Evolutionary conservation across 37 sponge, comb jelly and placozoan species (phyloP).

Genomic region (Theonella swinhoei): DNA sequence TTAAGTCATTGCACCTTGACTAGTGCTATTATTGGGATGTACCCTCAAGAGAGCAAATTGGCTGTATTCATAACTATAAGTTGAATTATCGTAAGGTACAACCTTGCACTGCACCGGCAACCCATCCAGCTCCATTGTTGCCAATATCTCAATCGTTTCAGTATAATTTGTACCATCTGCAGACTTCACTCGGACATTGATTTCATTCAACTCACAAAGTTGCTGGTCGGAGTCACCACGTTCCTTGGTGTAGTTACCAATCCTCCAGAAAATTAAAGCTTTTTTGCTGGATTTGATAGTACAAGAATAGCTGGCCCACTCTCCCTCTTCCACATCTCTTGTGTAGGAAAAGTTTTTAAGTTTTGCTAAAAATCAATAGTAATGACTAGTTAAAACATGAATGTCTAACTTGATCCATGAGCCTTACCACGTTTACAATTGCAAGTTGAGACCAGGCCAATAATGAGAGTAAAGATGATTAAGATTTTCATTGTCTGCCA

Average conservation of each 20-base stretch:
- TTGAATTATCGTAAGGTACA: neutral
- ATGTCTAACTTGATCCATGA: neutral
- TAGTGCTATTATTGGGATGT: neutral
- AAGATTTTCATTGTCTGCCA: too few species aligned
- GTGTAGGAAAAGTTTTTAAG: neutral
- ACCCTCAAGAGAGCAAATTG: neutral
- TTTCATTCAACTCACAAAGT: neutral
- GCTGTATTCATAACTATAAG: neutral
- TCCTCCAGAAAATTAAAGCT: neutral
- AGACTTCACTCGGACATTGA: neutral
- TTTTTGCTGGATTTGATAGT: neutral
- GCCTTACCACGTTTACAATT: too few species aligned
- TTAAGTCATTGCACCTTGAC: neutral
- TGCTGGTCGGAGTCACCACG: neutral
- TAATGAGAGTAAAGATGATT: too few species aligned
- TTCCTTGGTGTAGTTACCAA: neutral
- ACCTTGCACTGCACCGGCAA: neutral
- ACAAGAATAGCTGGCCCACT: neutral
- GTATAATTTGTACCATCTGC: neutral
- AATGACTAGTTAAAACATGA: neutral
- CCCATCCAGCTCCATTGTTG: neutral
- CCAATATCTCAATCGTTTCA: neutral
- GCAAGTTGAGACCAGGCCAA: too few species aligned
- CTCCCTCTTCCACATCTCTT: neutral
- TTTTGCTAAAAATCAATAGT: neutral